phyloP scores from a whole-genome alignment of 2,797 vertebrate species.

The Coracias cyanogaster region DNA sequence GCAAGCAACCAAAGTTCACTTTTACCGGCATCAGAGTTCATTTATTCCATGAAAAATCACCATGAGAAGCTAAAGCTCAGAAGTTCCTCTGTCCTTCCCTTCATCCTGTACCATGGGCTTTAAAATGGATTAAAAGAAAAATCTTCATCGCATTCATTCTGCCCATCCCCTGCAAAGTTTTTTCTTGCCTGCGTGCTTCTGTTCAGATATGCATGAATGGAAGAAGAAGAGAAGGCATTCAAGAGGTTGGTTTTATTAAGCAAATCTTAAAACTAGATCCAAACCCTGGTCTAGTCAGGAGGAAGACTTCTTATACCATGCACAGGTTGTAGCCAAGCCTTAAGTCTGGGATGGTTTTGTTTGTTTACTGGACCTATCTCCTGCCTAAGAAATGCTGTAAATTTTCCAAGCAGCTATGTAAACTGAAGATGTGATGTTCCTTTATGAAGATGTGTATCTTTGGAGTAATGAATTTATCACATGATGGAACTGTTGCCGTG shows the following conservation, averaged over 20 bases:
- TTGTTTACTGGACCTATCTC: neutral
- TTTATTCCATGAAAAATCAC: neutral
- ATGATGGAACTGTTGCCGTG: conserved; percentile 35
- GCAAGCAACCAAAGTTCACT: neutral
- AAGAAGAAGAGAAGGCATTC: neutral
- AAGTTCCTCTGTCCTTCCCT: neutral
- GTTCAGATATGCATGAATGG: neutral
- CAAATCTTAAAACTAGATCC: neutral
- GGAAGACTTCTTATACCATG: neutral
- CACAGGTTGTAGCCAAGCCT: neutral
- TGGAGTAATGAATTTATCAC: conserved; percentile 16
- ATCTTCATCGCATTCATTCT: neutral
- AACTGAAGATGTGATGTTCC: neutral
- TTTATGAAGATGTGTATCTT: conserved; percentile 34
- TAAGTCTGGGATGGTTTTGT: neutral
- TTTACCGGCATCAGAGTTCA: neutral
- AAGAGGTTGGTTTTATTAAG: neutral
- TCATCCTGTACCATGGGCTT: neutral
- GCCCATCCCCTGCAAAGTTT: neutral
- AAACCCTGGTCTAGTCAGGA: neutral
- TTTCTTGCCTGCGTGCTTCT: neutral
- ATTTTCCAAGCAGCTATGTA: neutral
- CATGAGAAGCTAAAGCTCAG: neutral
- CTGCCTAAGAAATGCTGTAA: neutral
- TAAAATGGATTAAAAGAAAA: neutral